Conservation (phyloP, 1,140 invertebrate species). For the Panagrolaimus sp. region DNA sequence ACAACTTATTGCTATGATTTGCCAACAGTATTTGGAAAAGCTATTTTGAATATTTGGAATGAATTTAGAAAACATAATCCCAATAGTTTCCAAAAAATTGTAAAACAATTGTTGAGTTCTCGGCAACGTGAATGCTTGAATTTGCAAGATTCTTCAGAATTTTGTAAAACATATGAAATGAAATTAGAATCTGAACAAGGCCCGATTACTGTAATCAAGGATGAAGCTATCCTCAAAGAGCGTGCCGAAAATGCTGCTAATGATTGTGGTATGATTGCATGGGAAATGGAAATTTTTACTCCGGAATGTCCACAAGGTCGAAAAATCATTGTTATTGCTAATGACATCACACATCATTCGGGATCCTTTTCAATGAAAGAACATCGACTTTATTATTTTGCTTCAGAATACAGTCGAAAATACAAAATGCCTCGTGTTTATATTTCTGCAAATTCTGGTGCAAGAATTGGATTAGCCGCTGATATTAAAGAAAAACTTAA, state of each 20-base stretch:
- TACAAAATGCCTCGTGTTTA: conserved; percentile 85
- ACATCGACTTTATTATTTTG: conserved; percentile 82
- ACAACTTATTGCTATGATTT: conserved; percentile 97
- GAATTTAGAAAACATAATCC: conserved; percentile 65
- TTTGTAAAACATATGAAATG: conserved; percentile 34
- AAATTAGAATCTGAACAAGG: conserved; percentile 32
- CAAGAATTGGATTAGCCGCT: conserved; percentile 90
- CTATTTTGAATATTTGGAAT: conserved; percentile 73
- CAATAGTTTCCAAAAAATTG: conserved; percentile 19
- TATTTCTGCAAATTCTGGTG: conserved; percentile 90
- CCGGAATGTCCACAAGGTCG: conserved; percentile 75
- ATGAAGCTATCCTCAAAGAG: conserved; percentile 78
- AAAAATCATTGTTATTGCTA: conserved; percentile 82
- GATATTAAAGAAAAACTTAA: conserved; percentile 87
- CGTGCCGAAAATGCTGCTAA: conserved; percentile 77
- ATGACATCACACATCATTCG: conserved; percentile 88
- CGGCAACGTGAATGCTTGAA: conserved; percentile 3
- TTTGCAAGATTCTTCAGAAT: conserved; percentile 1
- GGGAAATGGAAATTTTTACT: conserved; percentile 83
- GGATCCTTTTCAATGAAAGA: conserved; percentile 94
- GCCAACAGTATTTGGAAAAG: conserved; percentile 90
- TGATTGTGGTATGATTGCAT: conserved; percentile 84
- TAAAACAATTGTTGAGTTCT: conserved; percentile 24
- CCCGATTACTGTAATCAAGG: conserved; percentile 25
- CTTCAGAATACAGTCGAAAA: conserved; percentile 78